Evolutionary conservation across 2,797 vertebrate species (phyloP).

Genomic region (Anisognathus igniventris): DNA sequence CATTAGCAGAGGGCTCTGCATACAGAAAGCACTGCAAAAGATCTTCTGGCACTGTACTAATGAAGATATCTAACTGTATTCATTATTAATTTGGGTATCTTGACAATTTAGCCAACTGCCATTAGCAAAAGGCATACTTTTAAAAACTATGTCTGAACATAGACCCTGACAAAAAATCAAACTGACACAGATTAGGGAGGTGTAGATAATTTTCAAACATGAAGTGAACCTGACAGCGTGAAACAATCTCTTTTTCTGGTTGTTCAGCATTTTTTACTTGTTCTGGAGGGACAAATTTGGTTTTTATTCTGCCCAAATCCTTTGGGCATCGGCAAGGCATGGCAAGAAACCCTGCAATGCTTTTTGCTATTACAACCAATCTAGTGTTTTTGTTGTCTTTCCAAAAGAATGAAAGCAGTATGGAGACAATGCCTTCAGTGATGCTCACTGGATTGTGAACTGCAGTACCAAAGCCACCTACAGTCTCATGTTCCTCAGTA

Average conservation of each 20-base stretch:
- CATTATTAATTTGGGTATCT: neutral
- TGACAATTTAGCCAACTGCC: neutral
- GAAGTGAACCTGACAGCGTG: neutral
- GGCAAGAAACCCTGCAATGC: neutral
- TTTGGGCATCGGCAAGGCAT: neutral
- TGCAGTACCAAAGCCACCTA: neutral
- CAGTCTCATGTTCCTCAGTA: neutral
- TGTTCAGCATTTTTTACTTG: neutral
- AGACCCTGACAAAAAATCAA: neutral
- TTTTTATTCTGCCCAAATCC: neutral
- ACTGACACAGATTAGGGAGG: neutral
- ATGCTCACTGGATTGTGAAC: neutral
- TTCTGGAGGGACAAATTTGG: neutral
- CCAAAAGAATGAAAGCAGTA: neutral
- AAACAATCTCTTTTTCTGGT: neutral
- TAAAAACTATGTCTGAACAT: neutral
- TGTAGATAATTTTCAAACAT: neutral
- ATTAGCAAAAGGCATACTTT: neutral
- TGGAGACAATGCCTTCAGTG: neutral
- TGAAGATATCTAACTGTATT: neutral
- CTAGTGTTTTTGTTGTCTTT: neutral
- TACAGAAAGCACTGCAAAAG: neutral
- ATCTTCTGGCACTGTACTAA: neutral
- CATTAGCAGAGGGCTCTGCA: neutral
- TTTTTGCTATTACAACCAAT: accelerated